Conservation (phyloP, 2,888 invertebrate genomes). For the Mesorhabditis belari region DNA sequence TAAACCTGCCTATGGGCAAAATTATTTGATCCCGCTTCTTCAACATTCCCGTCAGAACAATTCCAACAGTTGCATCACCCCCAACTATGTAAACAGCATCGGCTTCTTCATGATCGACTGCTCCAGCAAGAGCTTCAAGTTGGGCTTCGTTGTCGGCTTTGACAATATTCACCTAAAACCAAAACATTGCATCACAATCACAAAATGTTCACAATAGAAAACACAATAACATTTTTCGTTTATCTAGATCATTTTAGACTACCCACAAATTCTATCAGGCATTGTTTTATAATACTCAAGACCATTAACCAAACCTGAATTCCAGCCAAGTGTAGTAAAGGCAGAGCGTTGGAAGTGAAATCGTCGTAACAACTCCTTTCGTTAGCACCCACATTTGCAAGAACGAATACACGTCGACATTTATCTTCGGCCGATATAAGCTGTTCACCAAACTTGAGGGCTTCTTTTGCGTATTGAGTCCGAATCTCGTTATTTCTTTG, state of each 20-base stretch:
- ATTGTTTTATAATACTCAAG: too few species aligned
- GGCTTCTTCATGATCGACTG: slow-evolving; percentile 41
- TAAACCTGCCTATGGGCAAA: neutral
- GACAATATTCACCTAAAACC: neutral
- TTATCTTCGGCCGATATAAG: slow-evolving; percentile 32
- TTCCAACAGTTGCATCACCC: slow-evolving; percentile 48
- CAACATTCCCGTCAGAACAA: slow-evolving; percentile 39
- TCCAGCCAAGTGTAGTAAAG: slow-evolving; percentile 48
- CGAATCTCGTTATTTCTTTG: slow-evolving; percentile 38
- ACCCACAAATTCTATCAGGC: too few species aligned
- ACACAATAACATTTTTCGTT: too few species aligned
- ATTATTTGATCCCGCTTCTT: slow-evolving; percentile 14
- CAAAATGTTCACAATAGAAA: neutral
- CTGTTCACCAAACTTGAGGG: slow-evolving; percentile 31
- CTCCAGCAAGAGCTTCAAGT: slow-evolving; percentile 36
- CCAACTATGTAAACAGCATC: slow-evolving; percentile 48
- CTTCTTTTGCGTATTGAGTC: slow-evolving; percentile 33
- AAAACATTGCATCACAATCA: too few species aligned
- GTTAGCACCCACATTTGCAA: slow-evolving; percentile 42
- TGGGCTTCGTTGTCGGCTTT: slow-evolving; percentile 35
- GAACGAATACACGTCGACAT: slow-evolving; percentile 39
- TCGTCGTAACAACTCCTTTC: slow-evolving; percentile 32
- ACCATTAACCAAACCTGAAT: too few species aligned
- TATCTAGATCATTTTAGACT: too few species aligned
- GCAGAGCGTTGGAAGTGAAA: slow-evolving; percentile 45